Evolutionary conservation across 2,113 vertebrate species (phyloP).

Genomic region (Corythaeola cristata): DNA sequence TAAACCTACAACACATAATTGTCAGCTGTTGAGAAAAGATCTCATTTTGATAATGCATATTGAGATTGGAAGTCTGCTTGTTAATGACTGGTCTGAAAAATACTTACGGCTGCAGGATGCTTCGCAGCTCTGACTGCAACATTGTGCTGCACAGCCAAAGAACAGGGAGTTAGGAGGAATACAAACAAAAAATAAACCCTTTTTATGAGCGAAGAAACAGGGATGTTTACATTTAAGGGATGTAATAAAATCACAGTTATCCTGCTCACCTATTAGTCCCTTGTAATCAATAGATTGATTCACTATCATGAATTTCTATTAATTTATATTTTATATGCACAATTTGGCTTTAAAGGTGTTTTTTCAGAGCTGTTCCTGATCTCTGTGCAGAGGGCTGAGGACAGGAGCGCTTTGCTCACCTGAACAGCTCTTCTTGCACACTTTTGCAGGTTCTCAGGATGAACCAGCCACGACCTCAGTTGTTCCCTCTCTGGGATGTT

Average conservation of each 20-base stretch:
- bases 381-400: neutral
- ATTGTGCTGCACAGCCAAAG: constrained; percentile 52
- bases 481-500: neutral
- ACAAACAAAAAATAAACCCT: neutral
- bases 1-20: constrained; percentile 74
- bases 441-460: neutral
- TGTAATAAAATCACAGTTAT: constrained; percentile 3
- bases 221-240: constrained; percentile 38
- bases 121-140: constrained; percentile 74
- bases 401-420: neutral
- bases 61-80: constrained; percentile 71
- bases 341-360: neutral
- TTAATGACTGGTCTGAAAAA: constrained; percentile 72
- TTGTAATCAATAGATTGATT: constrained; percentile 7
- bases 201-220: constrained; percentile 24
- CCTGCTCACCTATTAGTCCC: neutral
- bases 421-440: neutral
- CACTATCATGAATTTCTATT: neutral
- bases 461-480: neutral
- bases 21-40: constrained; percentile 78
- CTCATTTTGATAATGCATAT: constrained; percentile 79
- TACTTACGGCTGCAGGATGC: constrained; percentile 70
- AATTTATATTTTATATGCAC: neutral
- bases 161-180: constrained; percentile 44
- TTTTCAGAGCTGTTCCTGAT: neutral